Evolutionary conservation across 2,888 invertebrate genomes (phyloP).

Genomic region (Ophion obscuratus): DNA sequence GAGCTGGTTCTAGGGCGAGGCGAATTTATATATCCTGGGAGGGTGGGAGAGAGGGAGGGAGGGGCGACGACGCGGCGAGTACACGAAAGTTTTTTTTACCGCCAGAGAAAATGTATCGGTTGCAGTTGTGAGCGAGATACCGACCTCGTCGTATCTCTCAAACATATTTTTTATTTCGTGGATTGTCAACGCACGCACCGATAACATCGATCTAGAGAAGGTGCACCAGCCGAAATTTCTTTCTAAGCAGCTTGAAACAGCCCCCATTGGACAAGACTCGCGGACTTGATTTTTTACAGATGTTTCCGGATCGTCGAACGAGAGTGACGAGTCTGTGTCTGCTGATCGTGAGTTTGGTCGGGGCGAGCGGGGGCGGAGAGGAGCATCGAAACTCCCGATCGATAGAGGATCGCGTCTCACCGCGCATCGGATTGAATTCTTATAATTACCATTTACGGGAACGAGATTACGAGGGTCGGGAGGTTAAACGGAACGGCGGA

Average conservation of each 20-base stretch:
- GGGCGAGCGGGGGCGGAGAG: neutral
- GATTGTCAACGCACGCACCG: neutral
- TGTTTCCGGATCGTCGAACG: conserved; percentile 28
- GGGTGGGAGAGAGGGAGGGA: neutral
- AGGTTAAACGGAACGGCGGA: too few species aligned
- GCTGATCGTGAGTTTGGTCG: neutral
- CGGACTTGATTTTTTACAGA: conserved; percentile 47
- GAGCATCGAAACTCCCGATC: conserved; percentile 49
- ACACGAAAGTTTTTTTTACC: conserved; percentile 37
- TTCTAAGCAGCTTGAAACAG: neutral
- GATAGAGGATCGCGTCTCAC: conserved; percentile 21
- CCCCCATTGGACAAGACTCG: neutral
- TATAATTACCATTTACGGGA: neutral
- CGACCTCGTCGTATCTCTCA: conserved; percentile 43
- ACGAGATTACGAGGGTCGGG: too few species aligned
- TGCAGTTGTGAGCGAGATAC: conserved; percentile 59
- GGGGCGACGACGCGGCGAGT: neutral
- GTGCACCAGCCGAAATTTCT: neutral
- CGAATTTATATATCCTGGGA: neutral
- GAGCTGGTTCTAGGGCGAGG: conserved; percentile 55
- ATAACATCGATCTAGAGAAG: neutral
- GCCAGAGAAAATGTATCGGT: conserved; percentile 40
- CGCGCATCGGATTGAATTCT: conserved; percentile 31
- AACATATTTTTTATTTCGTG: conserved; percentile 3
- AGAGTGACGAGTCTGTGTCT: conserved; percentile 31